Evolutionary conservation across 2,888 invertebrate genomes (phyloP).

Genomic region (Noctua pronuba): DNA sequence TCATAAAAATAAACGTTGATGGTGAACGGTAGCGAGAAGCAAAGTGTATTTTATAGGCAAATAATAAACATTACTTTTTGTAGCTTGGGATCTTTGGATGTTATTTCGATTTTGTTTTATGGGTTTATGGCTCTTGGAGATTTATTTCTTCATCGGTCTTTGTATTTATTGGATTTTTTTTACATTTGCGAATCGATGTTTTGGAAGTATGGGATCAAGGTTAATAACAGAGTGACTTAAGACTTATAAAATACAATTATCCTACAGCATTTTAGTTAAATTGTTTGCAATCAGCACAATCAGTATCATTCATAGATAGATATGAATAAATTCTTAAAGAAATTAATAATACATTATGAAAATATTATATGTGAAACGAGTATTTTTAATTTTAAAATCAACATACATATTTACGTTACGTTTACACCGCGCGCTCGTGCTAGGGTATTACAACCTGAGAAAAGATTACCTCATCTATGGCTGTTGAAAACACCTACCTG

Average conservation of each 20-base stretch:
- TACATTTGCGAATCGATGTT: conserved; percentile 14
- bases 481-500: neutral
- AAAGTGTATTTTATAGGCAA: conserved; percentile 51
- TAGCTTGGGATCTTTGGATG: conserved; percentile 36
- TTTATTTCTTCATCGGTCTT: conserved; percentile 50
- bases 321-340: no score
- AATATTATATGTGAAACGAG: no score
- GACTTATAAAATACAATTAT: no score
- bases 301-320: no score
- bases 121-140: conserved; percentile 17
- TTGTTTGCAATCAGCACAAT: no score
- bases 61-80: conserved; percentile 53
- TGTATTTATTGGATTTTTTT: conserved; percentile 26
- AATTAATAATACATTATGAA: no score
- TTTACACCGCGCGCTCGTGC: no score
- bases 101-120: conserved; percentile 44
- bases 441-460: neutral
- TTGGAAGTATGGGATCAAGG: neutral
- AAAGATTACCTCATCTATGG: neutral
- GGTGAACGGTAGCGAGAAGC: conserved; percentile 55
- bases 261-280: no score
- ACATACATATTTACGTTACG: no score
- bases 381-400: no score
- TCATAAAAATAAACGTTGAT: conserved; percentile 63
- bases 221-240: neutral